These are phyloP conservation scores for Thaleichthys pacificus DNA, from an alignment of 2,797 vertebrate genomes.

Conservation along the genomic window DNA sequence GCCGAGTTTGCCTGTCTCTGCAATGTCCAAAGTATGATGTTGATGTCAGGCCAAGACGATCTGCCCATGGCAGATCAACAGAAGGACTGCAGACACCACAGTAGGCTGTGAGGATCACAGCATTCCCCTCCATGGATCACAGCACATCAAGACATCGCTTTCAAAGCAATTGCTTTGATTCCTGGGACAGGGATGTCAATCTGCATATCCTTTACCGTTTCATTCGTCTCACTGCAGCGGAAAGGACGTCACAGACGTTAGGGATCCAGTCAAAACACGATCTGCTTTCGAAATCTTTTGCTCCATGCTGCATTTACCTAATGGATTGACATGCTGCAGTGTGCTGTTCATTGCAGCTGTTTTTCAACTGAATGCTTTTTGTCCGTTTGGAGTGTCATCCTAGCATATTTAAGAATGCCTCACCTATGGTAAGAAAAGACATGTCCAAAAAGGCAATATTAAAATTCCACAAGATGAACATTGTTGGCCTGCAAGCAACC, in stretches of 20 bases:
- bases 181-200: conserved; percentile 55
- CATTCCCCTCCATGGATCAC: conserved; percentile 42
- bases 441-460: conserved; percentile 58
- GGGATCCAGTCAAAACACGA: conserved; percentile 35
- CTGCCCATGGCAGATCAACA: conserved; percentile 13
- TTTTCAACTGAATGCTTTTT: no score
- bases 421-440: conserved; percentile 44
- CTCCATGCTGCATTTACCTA: conserved; percentile 32
- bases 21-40: not conserved
- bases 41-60: conserved; percentile 1
- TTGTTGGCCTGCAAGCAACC: conserved; percentile 58
- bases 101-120: conserved; percentile 16
- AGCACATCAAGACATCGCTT: conserved; percentile 52
- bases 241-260: conserved; percentile 43
- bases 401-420: conserved; percentile 53
- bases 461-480: conserved; percentile 68
- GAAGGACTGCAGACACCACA: conserved; percentile 30
- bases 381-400: not conserved
- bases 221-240: conserved; percentile 33
- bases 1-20: not conserved
- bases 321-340: conserved; percentile 53
- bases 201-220: conserved; percentile 50
- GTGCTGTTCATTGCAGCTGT: no score
- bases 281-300: conserved; percentile 47
- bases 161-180: conserved; percentile 48